phyloP scores from a whole-genome alignment of 2,113 vertebrate genomes.

The Callipepla squamata region DNA sequence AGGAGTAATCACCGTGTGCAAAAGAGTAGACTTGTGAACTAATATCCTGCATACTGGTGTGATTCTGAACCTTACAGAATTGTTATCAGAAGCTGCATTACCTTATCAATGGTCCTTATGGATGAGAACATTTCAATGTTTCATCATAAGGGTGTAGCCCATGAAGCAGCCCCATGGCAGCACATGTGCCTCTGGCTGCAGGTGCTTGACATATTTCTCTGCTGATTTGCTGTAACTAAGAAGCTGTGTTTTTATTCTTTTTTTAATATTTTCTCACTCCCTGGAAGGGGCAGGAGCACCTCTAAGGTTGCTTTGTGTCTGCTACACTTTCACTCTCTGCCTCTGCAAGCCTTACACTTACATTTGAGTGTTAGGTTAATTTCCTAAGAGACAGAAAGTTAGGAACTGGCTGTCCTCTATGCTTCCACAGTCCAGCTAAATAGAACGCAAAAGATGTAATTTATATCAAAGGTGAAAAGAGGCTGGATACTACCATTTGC shows the following conservation, averaged over 20 bases:
- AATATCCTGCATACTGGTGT: not conserved
- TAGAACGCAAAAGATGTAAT: not conserved
- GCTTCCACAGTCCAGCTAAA: not conserved
- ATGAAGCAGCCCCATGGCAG: not conserved
- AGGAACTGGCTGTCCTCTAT: not conserved
- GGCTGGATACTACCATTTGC: not conserved
- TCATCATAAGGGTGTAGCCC: not conserved
- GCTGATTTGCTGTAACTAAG: not conserved
- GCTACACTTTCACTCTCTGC: rapidly evolving
- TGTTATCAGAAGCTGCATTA: not conserved
- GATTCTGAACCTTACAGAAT: not conserved
- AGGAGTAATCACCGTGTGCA: not conserved
- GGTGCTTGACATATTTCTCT: not conserved
- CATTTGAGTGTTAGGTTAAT: rapidly evolving
- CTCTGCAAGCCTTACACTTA: not conserved
- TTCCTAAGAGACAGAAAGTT: not conserved
- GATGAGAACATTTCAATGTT: not conserved
- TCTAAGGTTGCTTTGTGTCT: not conserved
- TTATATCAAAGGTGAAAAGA: not conserved
- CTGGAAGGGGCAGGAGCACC: not conserved
- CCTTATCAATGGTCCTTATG: not conserved
- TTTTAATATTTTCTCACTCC: not conserved
- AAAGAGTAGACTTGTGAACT: not conserved
- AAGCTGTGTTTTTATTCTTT: not conserved
- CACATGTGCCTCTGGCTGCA: rapidly evolving